Conservation (phyloP, 2,113 vertebrate species). For the Brachionichthys hirsutus region DNA sequence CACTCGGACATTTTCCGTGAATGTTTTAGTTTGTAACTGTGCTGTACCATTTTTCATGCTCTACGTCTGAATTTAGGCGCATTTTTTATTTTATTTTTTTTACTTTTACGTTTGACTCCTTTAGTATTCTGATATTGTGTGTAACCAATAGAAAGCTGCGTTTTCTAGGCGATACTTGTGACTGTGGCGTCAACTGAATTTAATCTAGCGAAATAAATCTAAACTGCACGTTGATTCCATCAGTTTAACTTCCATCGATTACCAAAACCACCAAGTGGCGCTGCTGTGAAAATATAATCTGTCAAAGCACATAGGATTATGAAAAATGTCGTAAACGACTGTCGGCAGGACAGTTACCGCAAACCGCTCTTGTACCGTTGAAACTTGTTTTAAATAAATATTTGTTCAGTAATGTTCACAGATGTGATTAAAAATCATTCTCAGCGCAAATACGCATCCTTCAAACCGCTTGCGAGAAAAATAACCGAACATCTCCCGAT, state of each 20-base stretch:
- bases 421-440: conserved; percentile 17
- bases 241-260: conserved; percentile 26
- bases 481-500: not conserved
- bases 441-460: conserved; percentile 15
- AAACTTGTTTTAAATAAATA: conserved; percentile 37
- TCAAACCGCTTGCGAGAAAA: conserved; percentile 20
- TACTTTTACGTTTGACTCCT: conserved; percentile 37
- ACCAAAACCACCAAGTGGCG: conserved; percentile 31
- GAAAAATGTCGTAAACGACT: conserved; percentile 6
- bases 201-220: conserved; percentile 27
- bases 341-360: conserved; percentile 14
- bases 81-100: conserved; percentile 41
- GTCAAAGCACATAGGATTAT: conserved; percentile 14
- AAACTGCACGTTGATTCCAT: conserved; percentile 55
- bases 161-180: conserved; percentile 49
- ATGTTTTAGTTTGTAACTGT: conserved; percentile 64
- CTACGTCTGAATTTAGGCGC: conserved; percentile 45
- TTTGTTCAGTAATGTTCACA: conserved; percentile 37
- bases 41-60: conserved; percentile 59
- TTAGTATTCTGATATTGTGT: conserved; percentile 56
- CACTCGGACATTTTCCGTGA: conserved; percentile 17
- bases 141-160: conserved; percentile 42
- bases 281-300: conserved; percentile 33
- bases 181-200: conserved; percentile 41
- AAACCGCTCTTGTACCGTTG: conserved; percentile 39